Evolutionary conservation across 2,888 invertebrate species (phyloP).

Genomic region (Cerastoderma edule): DNA sequence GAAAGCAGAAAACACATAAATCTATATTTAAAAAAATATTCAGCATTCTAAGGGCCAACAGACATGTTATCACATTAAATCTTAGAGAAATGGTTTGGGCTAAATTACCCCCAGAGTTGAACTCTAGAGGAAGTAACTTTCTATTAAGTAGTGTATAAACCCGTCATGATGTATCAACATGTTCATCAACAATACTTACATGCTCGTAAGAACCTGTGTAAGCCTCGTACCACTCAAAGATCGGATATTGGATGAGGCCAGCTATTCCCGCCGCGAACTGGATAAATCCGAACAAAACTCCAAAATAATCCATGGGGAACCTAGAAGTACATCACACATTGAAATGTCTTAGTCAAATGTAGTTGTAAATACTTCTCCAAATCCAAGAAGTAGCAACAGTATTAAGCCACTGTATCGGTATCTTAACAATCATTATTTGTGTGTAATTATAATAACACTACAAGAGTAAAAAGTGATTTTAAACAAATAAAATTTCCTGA

Average conservation of each 20-base stretch:
- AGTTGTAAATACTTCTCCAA: not conserved
- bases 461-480: too few relatives aligned
- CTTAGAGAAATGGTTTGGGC: too few relatives aligned
- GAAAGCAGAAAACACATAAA: too few relatives aligned
- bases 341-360: not conserved
- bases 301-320: slow-evolving; percentile 52
- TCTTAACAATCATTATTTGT: not conserved
- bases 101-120: too few relatives aligned
- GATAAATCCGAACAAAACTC: slow-evolving; percentile 56
- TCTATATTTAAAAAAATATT: too few relatives aligned
- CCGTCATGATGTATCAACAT: not conserved
- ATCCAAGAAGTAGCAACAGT: not conserved
- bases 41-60: too few relatives aligned
- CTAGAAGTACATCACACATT: slow-evolving; percentile 27
- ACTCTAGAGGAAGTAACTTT: too few relatives aligned
- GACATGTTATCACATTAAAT: too few relatives aligned
- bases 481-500: too few relatives aligned
- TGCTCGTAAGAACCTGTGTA: slow-evolving; percentile 47
- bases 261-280: slow-evolving; percentile 54
- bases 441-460: not conserved
- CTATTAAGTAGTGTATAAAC: too few relatives aligned
- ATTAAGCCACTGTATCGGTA: not conserved
- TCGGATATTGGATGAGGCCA: slow-evolving; percentile 54
- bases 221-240: slow-evolving; percentile 56
- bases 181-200: slow-evolving; percentile 37